Evolutionary conservation across 2,797 vertebrate genomes (phyloP).

Genomic region (Protonibea diacanthus): DNA sequence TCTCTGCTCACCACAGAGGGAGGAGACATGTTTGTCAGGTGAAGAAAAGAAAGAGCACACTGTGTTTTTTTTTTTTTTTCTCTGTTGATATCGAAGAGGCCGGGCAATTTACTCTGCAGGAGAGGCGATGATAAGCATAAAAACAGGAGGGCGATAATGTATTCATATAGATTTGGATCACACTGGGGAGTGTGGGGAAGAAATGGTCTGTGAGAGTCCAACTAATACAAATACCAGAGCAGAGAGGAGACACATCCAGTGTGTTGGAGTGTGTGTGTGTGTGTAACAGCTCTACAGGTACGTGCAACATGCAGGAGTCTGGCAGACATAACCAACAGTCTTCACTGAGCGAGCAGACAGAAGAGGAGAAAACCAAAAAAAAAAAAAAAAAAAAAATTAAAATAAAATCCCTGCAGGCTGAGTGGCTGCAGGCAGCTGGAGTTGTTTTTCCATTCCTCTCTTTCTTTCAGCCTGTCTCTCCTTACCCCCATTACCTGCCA

Average conservation of each 20-base stretch:
- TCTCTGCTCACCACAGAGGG: not conserved
- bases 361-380: not conserved
- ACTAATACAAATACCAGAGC: conserved; percentile 21
- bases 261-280: conserved; percentile 4
- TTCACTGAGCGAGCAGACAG: conserved; percentile 38
- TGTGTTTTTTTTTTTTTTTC: conserved; percentile 6
- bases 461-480: conserved; percentile 41
- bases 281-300: conserved; percentile 53
- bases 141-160: not conserved
- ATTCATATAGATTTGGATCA: conserved; percentile 16
- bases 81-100: not conserved
- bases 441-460: conserved; percentile 57
- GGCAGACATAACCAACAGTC: conserved; percentile 48
- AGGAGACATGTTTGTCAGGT: conserved; percentile 4
- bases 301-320: conserved; percentile 51
- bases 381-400: too few species aligned
- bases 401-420: conserved; percentile 44
- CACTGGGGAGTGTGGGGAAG: not conserved
- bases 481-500: conserved; percentile 52
- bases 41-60: not conserved
- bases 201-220: conserved; percentile 19
- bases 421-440: conserved; percentile 56
- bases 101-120: not conserved
- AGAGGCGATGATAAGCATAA: not conserved
- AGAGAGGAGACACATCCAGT: conserved; percentile 18